Percentiles rank a stretch among this genome's conserved stretches.
Evolutionary conservation across 92 coral and sea anemone species (phyloP).

Genomic region (Plumapathes pennacea): DNA sequence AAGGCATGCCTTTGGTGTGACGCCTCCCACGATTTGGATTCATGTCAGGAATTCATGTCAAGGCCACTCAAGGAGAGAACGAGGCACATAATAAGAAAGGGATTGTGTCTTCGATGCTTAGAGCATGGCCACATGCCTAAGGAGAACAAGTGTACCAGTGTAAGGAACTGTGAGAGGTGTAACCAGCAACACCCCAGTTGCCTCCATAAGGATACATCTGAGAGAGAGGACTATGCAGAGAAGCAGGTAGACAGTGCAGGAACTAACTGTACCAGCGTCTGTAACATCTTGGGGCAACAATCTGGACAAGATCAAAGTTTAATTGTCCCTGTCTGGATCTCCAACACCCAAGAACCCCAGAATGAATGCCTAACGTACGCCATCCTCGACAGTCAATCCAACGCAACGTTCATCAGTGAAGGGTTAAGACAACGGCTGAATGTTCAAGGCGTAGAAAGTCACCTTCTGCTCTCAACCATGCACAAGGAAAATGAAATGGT

Average conservation of each 20-base stretch:
- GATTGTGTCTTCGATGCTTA: conserved; percentile 43
- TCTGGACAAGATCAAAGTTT: conserved; percentile 40
- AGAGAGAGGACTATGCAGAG: background rate
- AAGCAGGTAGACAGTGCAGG: conserved; percentile 1
- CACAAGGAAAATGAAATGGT: conserved; percentile 42
- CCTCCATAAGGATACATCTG: conserved; percentile 6
- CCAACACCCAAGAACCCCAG: conserved; percentile 9
- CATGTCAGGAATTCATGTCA: conserved; percentile 19
- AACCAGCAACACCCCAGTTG: conserved; percentile 37
- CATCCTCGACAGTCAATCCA: conserved; percentile 44
- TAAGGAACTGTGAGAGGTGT: conserved; percentile 27
- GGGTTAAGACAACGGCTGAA: conserved; percentile 13
- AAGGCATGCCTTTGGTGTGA: conserved; percentile 32
- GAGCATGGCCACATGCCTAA: conserved; percentile 55
- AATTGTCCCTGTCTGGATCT: conserved; percentile 39
- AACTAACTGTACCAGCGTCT: conserved; percentile 7
- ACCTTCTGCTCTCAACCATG: conserved; percentile 45
- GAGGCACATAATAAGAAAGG: conserved; percentile 36
- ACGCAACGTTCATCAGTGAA: conserved; percentile 56
- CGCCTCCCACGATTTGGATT: conserved; percentile 10
- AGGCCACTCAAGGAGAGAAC: conserved; percentile 18
- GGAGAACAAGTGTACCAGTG: conserved; percentile 30
- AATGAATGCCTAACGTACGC: conserved; percentile 40
- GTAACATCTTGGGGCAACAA: conserved; percentile 35
- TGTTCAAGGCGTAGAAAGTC: conserved; percentile 40